Base-by-base conservation (phyloP, 2,797 vertebrate genomes). In the Eutrigla gurnardus region DNA sequence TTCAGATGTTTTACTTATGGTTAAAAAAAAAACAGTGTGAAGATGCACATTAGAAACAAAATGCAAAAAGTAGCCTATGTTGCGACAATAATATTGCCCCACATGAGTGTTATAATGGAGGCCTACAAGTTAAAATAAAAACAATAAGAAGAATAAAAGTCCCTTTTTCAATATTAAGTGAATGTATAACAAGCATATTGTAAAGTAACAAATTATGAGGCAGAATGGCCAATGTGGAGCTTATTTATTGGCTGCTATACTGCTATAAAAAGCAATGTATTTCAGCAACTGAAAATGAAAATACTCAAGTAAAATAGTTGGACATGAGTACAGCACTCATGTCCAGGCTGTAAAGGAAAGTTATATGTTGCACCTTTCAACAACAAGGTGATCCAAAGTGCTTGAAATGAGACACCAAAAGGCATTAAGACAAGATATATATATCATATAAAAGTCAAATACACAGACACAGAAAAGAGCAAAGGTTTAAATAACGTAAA, bases 371-470 rank as follows among this genome's bases (percentile, higher is more conserved):
- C 37, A 63, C 3, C 7, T 49, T 74, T 67, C 12, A 71, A 39
- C 52, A 61, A 35, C 35, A 45, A 43, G 12, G 32, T 12, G 15
- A 18, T 18, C 65, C 4, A 65, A 33, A 80, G 62, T 15, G 12
- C n/a, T 49, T n/a, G 11, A 50, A 4, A 52, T 11, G 5, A 52
- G 18, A 32, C 50, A 53, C 11, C 4, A 25, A 25, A 18, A 10
- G n/a, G 8, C 47, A 9, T 18, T 10, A 18, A 49, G 7, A 49
- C n/a, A n/a, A 71, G 9, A 45, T 5, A 58, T 3, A 25, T 17
- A 52, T 32, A 18, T 5, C 40, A 14, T 25, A 39, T 15, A 52
- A 70, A 25, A 53, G 12, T 47, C 17, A 18, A 49, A 25, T 5
- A 25, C 13, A 25, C 25, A 25, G 25, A 25, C 25, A 25, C 25